Conservation (phyloP, 2,888 invertebrate genomes). For the Lycaena phlaeas region DNA sequence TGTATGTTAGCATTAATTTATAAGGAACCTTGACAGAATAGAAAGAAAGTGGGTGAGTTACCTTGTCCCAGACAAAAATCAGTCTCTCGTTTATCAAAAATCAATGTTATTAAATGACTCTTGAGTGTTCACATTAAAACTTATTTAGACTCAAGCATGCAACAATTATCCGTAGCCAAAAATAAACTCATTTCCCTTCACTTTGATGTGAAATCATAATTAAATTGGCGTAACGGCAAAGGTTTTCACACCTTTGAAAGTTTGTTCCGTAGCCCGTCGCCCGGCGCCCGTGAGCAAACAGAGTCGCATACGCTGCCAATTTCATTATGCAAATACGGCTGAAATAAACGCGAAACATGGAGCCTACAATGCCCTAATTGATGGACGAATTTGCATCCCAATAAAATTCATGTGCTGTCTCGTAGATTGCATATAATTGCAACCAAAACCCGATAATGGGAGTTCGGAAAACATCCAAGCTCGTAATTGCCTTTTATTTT, state of each 20-base stretch:
- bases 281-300: constrained; percentile 3
- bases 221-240: background rate
- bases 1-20: no score
- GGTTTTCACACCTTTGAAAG: constrained; percentile 3
- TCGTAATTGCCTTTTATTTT: background rate
- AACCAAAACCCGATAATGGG: constrained; percentile 24
- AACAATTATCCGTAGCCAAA: no score
- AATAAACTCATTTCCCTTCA: no score
- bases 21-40: no score
- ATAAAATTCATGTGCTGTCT: constrained; percentile 36
- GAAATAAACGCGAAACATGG: constrained; percentile 23
- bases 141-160: no score
- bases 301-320: constrained; percentile 5
- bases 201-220: constrained; percentile 3
- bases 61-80: no score
- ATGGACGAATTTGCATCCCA: constrained; percentile 57
- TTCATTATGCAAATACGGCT: constrained; percentile 12
- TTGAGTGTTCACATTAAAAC: no score
- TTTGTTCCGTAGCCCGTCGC: constrained; percentile 1
- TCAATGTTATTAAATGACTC: no score
- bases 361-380: constrained; percentile 37
- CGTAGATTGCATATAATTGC: constrained; percentile 33
- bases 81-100: no score
- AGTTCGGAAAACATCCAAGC: constrained; percentile 6
- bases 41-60: no score